Conservation (phyloP, 1,140 invertebrate genomes). For the Platyscapa corneri region DNA sequence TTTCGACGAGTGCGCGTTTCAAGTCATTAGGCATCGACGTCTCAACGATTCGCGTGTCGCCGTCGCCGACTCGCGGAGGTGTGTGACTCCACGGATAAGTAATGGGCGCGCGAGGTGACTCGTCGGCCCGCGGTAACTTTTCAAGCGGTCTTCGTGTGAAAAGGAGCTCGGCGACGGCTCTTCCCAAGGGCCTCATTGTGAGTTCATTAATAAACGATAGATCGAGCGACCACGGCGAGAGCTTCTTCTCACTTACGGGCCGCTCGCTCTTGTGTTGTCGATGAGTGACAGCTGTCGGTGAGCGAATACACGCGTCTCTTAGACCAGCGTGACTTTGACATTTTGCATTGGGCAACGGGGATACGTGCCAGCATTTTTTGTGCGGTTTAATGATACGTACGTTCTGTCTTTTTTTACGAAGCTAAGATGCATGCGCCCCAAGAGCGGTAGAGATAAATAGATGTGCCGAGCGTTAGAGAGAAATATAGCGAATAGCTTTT, state of each 20-base stretch:
- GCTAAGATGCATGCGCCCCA: not conserved
- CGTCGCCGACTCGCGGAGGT: no score
- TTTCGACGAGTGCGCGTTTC: no score
- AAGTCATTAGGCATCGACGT: no score
- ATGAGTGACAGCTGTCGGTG: constrained; percentile 58
- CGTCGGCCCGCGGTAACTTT: not conserved
- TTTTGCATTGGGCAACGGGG: not conserved
- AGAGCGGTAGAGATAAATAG: not conserved
- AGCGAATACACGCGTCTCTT: not conserved
- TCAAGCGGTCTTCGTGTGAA: no score
- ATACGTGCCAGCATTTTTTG: not conserved
- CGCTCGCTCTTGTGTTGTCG: not conserved
- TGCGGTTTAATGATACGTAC: not conserved
- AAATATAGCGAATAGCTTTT: not conserved
- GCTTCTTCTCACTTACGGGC: constrained; percentile 32
- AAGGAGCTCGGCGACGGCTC: not conserved
- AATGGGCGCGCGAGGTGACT: not conserved
- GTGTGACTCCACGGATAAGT: no score
- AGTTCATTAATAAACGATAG: constrained; percentile 57
- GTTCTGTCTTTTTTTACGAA: not conserved
- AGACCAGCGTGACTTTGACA: constrained; percentile 14
- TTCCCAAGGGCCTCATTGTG: constrained; percentile 40
- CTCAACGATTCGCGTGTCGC: no score
- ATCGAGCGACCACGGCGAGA: constrained; percentile 46
- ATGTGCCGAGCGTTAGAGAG: no score